phyloP scores from a whole-genome alignment of 2,888 invertebrate genomes.

The Tetanocera ferruginea region DNA sequence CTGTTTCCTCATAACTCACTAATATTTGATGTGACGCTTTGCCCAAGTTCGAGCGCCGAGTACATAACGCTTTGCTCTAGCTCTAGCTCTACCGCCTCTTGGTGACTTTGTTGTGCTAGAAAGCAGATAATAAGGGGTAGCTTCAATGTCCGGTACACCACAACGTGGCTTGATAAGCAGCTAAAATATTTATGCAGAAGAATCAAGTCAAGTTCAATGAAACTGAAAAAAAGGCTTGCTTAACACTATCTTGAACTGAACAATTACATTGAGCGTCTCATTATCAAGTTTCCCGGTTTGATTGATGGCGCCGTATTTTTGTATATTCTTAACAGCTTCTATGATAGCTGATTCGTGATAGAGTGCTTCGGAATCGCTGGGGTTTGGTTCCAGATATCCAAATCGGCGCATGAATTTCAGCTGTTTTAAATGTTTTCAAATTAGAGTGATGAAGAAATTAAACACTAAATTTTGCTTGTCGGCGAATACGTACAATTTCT shows the following conservation, averaged over 20 bases:
- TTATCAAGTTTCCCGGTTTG: slow-evolving; percentile 79
- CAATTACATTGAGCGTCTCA: slow-evolving; percentile 73
- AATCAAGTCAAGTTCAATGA: slow-evolving; percentile 47
- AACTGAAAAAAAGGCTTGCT: neutral
- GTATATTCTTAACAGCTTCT: slow-evolving; percentile 77
- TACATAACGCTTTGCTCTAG: slow-evolving; percentile 73
- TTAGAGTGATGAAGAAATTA: neutral
- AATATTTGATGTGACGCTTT: slow-evolving; percentile 77
- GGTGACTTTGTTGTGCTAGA: slow-evolving; percentile 25
- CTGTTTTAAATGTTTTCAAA: slow-evolving; percentile 63
- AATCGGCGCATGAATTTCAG: slow-evolving; percentile 78
- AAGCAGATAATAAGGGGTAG: slow-evolving; percentile 49
- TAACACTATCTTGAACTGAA: neutral
- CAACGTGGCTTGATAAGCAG: slow-evolving; percentile 78
- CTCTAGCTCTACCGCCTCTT: slow-evolving; percentile 26
- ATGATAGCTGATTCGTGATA: slow-evolving; percentile 76
- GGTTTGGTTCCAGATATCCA: slow-evolving; percentile 75
- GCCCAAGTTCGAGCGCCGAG: slow-evolving; percentile 78
- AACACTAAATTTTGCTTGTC: neutral
- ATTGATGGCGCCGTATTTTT: slow-evolving; percentile 79
- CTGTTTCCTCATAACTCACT: slow-evolving; percentile 70
- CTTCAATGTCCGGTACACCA: slow-evolving; percentile 78
- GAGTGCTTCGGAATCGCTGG: slow-evolving; percentile 73
- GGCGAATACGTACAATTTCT: slow-evolving; percentile 51
- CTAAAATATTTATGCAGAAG: slow-evolving; percentile 66